phyloP scores from a whole-genome alignment of 2,797 vertebrate genomes.

The Syngnathus rostellatus region DNA sequence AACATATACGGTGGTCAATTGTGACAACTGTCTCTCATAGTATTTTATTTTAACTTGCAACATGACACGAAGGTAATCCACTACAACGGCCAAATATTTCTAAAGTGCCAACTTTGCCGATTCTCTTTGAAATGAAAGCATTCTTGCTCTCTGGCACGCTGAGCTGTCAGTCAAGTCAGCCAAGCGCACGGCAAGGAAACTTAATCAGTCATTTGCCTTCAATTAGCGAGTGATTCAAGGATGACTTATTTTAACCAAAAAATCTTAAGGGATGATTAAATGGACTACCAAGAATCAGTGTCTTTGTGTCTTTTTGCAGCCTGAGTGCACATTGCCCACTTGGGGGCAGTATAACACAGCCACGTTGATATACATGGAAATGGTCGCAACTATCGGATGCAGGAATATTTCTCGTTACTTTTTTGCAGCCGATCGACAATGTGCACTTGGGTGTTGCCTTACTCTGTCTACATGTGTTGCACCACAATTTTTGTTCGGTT shows the following conservation, averaged over 20 bases:
- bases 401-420: no score
- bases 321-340: neutral
- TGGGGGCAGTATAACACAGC: neutral
- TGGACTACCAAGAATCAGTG: no score
- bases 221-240: constrained; percentile 67
- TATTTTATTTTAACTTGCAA: neutral
- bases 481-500: no score
- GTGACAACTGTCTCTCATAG: no score
- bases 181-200: constrained; percentile 40
- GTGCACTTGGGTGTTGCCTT: neutral
- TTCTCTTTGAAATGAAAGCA: no score
- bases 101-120: neutral
- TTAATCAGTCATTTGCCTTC: constrained; percentile 61
- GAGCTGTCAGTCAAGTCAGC: constrained; percentile 21
- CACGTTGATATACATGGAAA: neutral
- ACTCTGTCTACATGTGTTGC: no score
- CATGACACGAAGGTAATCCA: neutral
- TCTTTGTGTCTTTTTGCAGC: no score
- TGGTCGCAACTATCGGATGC: no score
- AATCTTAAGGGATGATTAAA: no score
- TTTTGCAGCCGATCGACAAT: neutral
- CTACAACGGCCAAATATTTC: no score
- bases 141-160: neutral
- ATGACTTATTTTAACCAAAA: no score
- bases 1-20: no score